Evolutionary conservation across 2,797 vertebrate genomes (phyloP).

Genomic region (Nannoperca obscura): DNA sequence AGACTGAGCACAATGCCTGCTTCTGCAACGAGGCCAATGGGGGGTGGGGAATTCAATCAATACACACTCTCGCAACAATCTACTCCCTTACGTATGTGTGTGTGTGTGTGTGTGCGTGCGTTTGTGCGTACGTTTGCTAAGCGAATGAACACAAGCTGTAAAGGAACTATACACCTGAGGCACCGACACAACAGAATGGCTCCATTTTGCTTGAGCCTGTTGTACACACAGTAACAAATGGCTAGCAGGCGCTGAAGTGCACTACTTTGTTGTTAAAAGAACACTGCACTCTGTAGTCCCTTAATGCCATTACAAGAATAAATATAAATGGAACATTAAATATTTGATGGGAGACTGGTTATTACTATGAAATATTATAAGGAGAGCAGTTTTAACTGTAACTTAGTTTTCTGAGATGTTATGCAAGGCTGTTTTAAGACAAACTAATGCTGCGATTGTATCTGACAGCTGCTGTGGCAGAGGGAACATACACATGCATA

Average conservation of each 20-base stretch:
- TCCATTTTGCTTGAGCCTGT: conserved; percentile 25
- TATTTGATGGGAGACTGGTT: conserved; percentile 46
- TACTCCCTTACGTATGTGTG: conserved; percentile 26
- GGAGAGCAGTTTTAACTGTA: background rate
- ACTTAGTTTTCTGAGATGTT: background rate
- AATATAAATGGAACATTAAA: conserved; percentile 31
- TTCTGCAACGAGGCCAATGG: conserved; percentile 53
- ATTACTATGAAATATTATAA: conserved; percentile 6
- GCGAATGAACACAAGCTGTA: conserved; percentile 32
- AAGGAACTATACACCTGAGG: conserved; percentile 42
- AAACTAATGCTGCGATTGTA: conserved; percentile 4
- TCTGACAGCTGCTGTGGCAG: conserved; percentile 1
- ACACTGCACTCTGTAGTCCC: conserved; percentile 43
- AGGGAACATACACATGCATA: background rate
- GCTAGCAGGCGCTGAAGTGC: conserved; percentile 30
- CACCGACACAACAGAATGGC: conserved; percentile 24
- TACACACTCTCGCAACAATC: conserved; percentile 58
- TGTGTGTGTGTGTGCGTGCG: conserved; percentile 6
- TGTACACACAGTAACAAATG: conserved; percentile 46
- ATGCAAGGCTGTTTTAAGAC: conserved; percentile 1
- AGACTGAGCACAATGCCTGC: conserved; percentile 37
- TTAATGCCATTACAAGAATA: conserved; percentile 14
- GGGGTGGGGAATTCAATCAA: conserved; percentile 67
- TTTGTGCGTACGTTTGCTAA: conserved; percentile 9
- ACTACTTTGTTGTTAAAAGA: conserved; percentile 48